These are phyloP conservation scores for Watsonalla binaria DNA, from an alignment of 2,888 invertebrate species.

Conservation along the genomic window DNA sequence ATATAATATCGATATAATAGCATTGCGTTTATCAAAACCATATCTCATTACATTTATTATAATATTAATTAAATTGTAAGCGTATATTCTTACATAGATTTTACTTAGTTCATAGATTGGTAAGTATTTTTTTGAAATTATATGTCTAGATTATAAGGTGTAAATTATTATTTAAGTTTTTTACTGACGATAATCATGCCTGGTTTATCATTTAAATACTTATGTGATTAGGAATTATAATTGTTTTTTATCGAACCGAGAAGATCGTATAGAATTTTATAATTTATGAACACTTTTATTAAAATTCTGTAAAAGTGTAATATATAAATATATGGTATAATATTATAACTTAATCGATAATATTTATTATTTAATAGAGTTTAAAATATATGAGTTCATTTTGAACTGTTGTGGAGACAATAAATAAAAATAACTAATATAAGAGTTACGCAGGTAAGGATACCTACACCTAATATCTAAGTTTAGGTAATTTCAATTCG, in stretches of 20 bases:
- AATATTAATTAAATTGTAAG: slow-evolving; percentile 12
- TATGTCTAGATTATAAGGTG: no score
- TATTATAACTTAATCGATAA: not conserved
- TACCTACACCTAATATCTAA: not conserved
- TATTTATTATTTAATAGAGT: not conserved
- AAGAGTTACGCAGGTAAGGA: not conserved
- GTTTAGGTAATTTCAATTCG: not conserved
- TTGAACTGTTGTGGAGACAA: slow-evolving; percentile 1
- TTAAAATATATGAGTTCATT: not conserved
- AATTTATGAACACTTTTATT: no score
- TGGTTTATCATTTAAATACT: no score
- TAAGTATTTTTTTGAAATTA: not conserved
- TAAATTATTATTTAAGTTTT: no score
- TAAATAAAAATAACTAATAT: not conserved
- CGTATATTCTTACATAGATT: not conserved
- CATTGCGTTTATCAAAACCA: slow-evolving; percentile 19
- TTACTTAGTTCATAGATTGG: not conserved
- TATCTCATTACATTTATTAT: slow-evolving; percentile 9
- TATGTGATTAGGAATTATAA: no score
- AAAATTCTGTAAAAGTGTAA: no score
- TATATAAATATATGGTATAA: not conserved
- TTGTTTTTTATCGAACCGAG: no score
- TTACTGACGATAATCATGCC: no score
- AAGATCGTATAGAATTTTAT: no score
- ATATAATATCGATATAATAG: slow-evolving; percentile 3